A percentile compares a stretch with the other conserved stretches of the same genome.
phyloP scores from a whole-genome alignment of 2,888 invertebrate genomes.

The Mesochorus sp. region DNA sequence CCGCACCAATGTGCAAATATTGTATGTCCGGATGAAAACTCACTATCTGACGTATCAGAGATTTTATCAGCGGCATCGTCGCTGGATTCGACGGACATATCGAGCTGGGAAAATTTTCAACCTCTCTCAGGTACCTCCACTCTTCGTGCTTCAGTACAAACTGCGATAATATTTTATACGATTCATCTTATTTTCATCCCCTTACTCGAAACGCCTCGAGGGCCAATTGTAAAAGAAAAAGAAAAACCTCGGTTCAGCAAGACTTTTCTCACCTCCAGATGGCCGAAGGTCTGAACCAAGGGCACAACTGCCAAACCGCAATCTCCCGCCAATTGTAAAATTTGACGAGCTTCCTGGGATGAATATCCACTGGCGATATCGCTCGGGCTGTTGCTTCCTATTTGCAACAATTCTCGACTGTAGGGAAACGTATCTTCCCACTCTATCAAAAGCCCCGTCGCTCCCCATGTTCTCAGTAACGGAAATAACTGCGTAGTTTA shows the following conservation, averaged over 20 bases:
- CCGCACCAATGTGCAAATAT: constrained; percentile 91
- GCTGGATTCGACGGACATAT: constrained; percentile 88
- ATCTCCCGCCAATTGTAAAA: constrained; percentile 87
- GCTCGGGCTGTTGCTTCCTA: constrained; percentile 83
- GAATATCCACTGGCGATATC: constrained; percentile 85
- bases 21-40: constrained; percentile 86
- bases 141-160: constrained; percentile 90
- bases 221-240: background rate
- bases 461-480: constrained; percentile 87
- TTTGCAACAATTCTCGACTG: constrained; percentile 84
- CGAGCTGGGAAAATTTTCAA: constrained; percentile 86
- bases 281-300: constrained; percentile 93
- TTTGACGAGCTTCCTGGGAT: constrained; percentile 86
- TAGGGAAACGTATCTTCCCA: constrained; percentile 97
- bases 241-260: too few relatives aligned
- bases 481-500: constrained; percentile 84
- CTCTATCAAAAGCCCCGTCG: constrained; percentile 91
- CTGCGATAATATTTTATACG: too few relatives aligned
- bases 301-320: constrained; percentile 89
- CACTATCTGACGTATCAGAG: constrained; percentile 89
- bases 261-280: constrained; percentile 87
- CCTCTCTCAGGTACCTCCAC: constrained; percentile 87
- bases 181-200: too few relatives aligned
- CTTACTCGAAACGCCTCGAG: too few relatives aligned
- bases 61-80: constrained; percentile 85